Evolutionary conservation across 2,113 vertebrate species (phyloP), one percentile per base, ranked within the genome.

Genomic region (Tricholaema leucomelas): DNA sequence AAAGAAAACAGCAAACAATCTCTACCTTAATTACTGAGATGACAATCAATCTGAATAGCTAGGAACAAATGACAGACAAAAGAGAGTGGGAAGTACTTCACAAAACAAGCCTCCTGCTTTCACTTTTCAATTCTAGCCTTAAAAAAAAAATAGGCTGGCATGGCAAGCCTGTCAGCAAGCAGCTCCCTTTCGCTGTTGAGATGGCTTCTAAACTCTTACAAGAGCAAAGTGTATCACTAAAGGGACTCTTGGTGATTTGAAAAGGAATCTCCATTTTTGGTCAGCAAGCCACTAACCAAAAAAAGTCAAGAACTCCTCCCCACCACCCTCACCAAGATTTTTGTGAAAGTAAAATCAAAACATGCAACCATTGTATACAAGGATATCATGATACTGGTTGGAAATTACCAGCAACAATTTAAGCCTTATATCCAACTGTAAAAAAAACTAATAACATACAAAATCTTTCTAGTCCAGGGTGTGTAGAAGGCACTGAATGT

Each of bases 1-100:
- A 73, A 83, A 88, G 61, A 71, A 85, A 78, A 90, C 60, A 92
- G 30, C 20, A 71, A 93, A 58, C 72, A 88, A 87, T 72, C 73
- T 86, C 85, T 87, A 80, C 56, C 70, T 90, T 87, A 75, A 86
- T 90, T 83, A 81, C 46, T 67, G 75, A 75, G 30, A 70, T 38
- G 85, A 81, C 46, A 87, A 80, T 73, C 82, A 73, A 69, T n/a
- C 19, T 65, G 48, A 90, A 69, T 4, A 11, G 24, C 50, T 78
- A 42, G 33, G 77, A 82, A 90, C n/a, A 92, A 86, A 72, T 61
- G 35, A 89, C 85, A 91, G 67, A 50, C 50, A 88, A 85, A 74
- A 64, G 35, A 76, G 81, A 86, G 70, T 91, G 73, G 90, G 58
- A 86, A 86, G 70, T 61, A 72, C 76, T 92, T 77, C 44, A 73